These are phyloP conservation scores for Drosophila pectinifera DNA, from an alignment of 1,140 invertebrate genomes.

Conservation along the genomic window DNA sequence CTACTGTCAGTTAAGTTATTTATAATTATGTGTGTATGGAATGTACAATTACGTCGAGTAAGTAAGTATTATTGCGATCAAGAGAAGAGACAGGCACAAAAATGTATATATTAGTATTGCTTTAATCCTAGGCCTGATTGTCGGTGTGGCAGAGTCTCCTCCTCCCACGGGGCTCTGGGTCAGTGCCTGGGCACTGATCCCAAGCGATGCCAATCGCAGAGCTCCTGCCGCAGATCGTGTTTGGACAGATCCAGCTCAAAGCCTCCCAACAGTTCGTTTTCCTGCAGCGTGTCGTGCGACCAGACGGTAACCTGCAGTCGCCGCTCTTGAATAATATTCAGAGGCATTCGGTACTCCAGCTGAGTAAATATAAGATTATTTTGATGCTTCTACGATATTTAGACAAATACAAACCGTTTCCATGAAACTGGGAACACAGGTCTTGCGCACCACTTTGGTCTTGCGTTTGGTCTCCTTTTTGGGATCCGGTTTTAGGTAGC, in stretches of 20 bases:
- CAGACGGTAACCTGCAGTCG: conserved; percentile 96
- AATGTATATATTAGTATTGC: conserved; percentile 54
- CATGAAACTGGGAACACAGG: conserved; percentile 98
- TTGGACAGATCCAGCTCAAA: conserved; percentile 91
- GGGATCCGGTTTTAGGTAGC: conserved; percentile 95
- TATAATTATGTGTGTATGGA: conserved; percentile 61
- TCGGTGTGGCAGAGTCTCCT: conserved; percentile 27
- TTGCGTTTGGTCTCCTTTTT: conserved; percentile 97
- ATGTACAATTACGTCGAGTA: conserved; percentile 81
- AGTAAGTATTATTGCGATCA: conserved; percentile 75
- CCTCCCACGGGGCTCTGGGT: conserved; percentile 6
- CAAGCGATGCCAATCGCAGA: conserved; percentile 92
- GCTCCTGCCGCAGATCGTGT: conserved; percentile 91
- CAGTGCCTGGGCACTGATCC: conserved; percentile 86
- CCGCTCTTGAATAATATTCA: conserved; percentile 91
- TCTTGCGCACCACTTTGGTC: conserved; percentile 96
- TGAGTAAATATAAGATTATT: conserved; percentile 76
- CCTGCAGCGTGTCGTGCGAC: conserved; percentile 97
- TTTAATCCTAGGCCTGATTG: conserved; percentile 53
- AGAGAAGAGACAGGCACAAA: conserved; percentile 72
- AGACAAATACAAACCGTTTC: conserved; percentile 92
- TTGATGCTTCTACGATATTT: background rate
- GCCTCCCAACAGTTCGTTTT: conserved; percentile 97
- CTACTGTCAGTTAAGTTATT: conserved; percentile 35
- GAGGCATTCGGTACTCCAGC: conserved; percentile 94